Evolutionary conservation across 2,797 vertebrate genomes (phyloP).

Genomic region (Halcyon chelicuti): DNA sequence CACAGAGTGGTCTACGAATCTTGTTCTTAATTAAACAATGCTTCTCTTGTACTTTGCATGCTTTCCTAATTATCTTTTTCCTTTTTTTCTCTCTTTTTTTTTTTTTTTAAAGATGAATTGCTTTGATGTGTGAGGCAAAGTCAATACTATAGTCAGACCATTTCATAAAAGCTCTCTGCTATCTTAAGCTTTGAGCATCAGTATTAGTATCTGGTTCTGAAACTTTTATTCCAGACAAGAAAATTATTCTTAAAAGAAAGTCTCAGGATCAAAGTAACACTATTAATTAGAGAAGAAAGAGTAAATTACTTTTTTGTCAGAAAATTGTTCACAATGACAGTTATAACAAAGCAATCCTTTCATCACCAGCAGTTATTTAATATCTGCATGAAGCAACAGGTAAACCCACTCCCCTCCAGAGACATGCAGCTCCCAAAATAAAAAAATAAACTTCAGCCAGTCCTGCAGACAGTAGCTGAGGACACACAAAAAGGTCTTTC

Average conservation of each 20-base stretch:
- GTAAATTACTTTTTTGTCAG: neutral
- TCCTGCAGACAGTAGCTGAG: neutral
- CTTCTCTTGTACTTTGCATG: slow-evolving; percentile 26
- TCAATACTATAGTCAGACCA: slow-evolving; percentile 10
- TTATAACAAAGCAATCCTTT: neutral
- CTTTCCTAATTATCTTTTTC: slow-evolving; percentile 30
- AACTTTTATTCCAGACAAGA: neutral
- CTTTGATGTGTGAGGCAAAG: slow-evolving; percentile 27
- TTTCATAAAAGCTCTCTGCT: neutral
- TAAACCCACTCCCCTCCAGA: neutral
- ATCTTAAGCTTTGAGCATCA: neutral
- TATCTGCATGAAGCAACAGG: neutral
- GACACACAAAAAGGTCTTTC: neutral
- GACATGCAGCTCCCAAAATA: neutral
- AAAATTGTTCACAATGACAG: too few species aligned
- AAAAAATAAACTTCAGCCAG: neutral
- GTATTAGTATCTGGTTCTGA: neutral
- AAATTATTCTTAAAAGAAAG: neutral
- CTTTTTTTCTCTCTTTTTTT: neutral
- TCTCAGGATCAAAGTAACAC: neutral
- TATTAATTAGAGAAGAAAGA: neutral
- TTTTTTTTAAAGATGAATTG: neutral
- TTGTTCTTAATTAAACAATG: slow-evolving; percentile 61
- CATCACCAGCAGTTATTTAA: neutral
- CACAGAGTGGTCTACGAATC: neutral